phyloP scores from a whole-genome alignment of 2,797 vertebrate genomes.

The Mionectes olivaceus region DNA sequence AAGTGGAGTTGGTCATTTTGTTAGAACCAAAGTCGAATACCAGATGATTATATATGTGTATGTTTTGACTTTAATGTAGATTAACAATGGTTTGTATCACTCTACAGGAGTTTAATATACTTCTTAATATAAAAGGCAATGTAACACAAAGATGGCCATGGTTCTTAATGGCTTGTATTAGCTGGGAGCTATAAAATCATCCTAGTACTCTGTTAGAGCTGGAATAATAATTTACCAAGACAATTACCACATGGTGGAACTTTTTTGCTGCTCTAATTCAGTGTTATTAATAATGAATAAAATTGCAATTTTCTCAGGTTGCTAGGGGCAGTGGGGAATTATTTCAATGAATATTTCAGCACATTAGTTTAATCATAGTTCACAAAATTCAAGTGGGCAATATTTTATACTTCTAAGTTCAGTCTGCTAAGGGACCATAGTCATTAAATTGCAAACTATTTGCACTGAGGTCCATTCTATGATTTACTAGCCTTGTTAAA shows the following conservation, averaged over 20 bases:
- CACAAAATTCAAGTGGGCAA: constrained; percentile 85
- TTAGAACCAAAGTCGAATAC: constrained; percentile 7
- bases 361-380: constrained; percentile 99
- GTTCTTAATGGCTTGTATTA: constrained; percentile 92
- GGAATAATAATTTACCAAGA: constrained; percentile 98
- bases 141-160: constrained; percentile 80
- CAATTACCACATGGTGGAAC: constrained; percentile 93
- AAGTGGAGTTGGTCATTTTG: neutral
- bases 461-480: constrained; percentile 87
- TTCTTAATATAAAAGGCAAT: constrained; percentile 53
- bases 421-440: constrained; percentile 85
- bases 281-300: constrained; percentile 99
- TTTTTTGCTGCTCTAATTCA: constrained; percentile 91
- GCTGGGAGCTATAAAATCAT: constrained; percentile 91
- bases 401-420: constrained; percentile 93
- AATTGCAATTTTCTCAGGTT: constrained; percentile 95
- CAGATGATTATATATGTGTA: neutral
- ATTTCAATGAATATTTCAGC: constrained; percentile 99
- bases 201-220: constrained; percentile 87
- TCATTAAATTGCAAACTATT: constrained; percentile 95
- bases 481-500: constrained; percentile 99
- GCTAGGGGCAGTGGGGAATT: constrained; percentile 92
- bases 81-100: constrained; percentile 30
- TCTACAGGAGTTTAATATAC: constrained; percentile 57
- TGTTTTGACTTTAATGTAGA: constrained; percentile 12